A percentile compares a stretch with the other conserved stretches of the same genome.
These are phyloP conservation scores for Neopelma chrysocephalum DNA, from an alignment of 2,797 vertebrate species.

Conservation along the genomic window DNA sequence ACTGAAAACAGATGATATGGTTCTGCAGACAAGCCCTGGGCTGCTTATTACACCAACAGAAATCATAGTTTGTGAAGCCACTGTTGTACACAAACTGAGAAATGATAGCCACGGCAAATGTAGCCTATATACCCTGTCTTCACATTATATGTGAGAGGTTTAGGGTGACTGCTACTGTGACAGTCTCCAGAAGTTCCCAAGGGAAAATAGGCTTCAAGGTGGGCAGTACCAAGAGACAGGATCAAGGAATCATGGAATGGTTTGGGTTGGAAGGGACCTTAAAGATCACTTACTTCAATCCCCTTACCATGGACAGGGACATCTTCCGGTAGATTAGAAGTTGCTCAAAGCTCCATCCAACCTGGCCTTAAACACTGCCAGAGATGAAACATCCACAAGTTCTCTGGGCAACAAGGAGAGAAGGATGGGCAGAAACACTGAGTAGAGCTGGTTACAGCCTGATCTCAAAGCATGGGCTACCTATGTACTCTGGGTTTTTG, in stretches of 20 bases:
- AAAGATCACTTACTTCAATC: background rate
- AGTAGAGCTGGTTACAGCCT: background rate
- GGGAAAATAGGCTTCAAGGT: background rate
- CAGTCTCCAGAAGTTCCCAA: background rate
- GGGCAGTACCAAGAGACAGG: background rate
- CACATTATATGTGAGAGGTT: background rate
- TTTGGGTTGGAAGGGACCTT: background rate
- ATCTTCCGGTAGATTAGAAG: too few species aligned
- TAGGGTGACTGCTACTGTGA: background rate
- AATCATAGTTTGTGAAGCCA: background rate
- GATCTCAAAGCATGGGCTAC: background rate
- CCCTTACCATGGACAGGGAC: background rate
- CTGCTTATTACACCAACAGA: background rate
- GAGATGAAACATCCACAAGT: background rate
- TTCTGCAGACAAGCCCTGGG: background rate
- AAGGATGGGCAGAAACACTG: background rate
- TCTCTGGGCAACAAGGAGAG: background rate
- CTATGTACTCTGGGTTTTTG: background rate
- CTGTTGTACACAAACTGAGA: background rate
- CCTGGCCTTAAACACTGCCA: background rate
- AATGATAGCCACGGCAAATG: background rate
- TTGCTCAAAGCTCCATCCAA: background rate
- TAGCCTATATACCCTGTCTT: background rate
- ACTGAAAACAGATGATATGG: background rate
- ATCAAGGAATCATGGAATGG: background rate